Base-by-base conservation (phyloP, 2,797 vertebrate genomes). In the Eupleurogrammus muticus region DNA sequence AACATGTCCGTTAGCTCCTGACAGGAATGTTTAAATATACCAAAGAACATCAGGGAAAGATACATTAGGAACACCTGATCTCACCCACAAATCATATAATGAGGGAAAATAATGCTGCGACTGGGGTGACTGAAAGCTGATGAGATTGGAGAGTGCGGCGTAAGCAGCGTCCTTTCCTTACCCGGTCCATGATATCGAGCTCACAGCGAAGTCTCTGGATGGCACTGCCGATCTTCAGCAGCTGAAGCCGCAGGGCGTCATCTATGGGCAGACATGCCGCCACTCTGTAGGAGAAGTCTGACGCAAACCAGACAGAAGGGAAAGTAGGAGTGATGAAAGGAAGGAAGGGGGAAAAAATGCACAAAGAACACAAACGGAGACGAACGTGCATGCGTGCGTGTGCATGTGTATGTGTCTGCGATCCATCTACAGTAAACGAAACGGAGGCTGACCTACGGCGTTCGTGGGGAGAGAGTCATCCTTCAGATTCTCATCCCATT, bases 251-350 rank as follows among this genome's bases (percentile, higher is more conserved):
- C 28, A 99, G 87, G 6, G 91, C 93, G 44, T 99, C 96, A 16
- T 99, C 98, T 54, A 99, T 99, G 24, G 98, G 98, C 82, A 99
- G 93, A 89, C 97, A 99, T 34, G 98, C 98, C 0, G 98, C 98
- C 51, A 99, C 98, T 89, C 97, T 94, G 91, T 99, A 99, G 53
- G 98, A 99, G 87, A 99, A 99, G 90, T 99, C 98, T 99, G 73
- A 85, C 49, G 69, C 48, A 82, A 80, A 73, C 23, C 74, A 87
- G 79, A 52, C 24, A 55, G 51, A 50, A 23, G 52, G 19, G 9
- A 28, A 54, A 47, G 34, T 63, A 42, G 48, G 19, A n/a, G 21
- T 3, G 23, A 42, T 38, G 36, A 44, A 16, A 44, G 58, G 80
- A 56, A 69, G n/a, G n/a, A 68, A 35, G 57, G 76, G 47, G 48